phyloP scores from a whole-genome alignment of 2,888 invertebrate genomes.

The Suillia variegata region DNA sequence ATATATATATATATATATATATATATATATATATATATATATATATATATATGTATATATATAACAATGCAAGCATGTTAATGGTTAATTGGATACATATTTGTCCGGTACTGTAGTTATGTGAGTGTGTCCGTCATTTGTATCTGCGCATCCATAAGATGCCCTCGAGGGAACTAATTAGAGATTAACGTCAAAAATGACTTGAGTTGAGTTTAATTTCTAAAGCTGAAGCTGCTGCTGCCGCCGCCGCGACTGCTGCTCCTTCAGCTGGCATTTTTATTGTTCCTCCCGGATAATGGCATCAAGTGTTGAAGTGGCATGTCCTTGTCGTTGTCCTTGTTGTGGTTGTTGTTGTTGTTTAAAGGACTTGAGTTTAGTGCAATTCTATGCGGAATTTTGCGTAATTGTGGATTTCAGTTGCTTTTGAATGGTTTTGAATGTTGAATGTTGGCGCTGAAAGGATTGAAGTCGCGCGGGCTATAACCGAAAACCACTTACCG shows the following conservation, averaged over 20 bases:
- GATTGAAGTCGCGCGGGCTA: constrained; percentile 10
- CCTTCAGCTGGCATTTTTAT: too few relatives aligned
- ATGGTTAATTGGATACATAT: too few relatives aligned
- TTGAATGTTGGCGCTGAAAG: constrained; percentile 7
- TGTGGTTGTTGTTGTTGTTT: constrained; percentile 22
- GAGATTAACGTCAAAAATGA: constrained; percentile 58
- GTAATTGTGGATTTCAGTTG: constrained; percentile 1
- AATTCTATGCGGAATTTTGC: neutral
- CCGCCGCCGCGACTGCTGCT: too few relatives aligned
- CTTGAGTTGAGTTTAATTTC: constrained; percentile 34
- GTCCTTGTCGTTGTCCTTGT: constrained; percentile 22
- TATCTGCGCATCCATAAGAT: neutral
- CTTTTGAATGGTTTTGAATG: neutral
- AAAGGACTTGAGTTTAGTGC: neutral
- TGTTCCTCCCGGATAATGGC: neutral
- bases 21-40: too few relatives aligned
- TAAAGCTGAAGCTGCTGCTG: constrained; percentile 30
- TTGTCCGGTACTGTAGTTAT: too few relatives aligned
- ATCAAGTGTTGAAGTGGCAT: constrained; percentile 2
- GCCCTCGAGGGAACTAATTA: constrained; percentile 52
- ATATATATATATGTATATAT: too few relatives aligned
- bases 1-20: too few relatives aligned
- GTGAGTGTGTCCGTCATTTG: neutral
- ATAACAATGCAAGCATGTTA: too few relatives aligned
- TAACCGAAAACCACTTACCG: constrained; percentile 24